These are phyloP conservation scores for Centropus bengalensis DNA, from an alignment of 2,113 vertebrate genomes.

Conservation along the genomic window DNA sequence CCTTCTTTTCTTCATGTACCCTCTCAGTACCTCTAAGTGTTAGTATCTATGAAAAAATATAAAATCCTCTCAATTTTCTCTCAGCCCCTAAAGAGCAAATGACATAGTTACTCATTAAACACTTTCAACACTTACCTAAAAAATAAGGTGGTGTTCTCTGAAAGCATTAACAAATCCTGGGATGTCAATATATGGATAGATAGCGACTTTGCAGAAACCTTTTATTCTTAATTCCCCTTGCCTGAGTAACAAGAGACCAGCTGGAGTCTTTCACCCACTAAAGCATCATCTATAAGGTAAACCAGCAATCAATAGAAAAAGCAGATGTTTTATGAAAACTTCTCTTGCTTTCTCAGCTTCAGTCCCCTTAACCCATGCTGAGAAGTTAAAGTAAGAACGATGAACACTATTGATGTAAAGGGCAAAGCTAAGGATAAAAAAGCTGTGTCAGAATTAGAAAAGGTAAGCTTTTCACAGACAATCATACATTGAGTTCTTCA, in stretches of 20 bases:
- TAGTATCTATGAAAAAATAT: background rate
- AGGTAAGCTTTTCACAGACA: background rate
- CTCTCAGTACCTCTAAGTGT: background rate
- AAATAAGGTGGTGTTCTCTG: background rate
- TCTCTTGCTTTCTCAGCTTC: conserved; percentile 45
- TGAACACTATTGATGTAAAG: conserved; percentile 13
- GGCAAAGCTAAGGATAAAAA: conserved; percentile 5
- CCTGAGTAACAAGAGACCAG: conserved; percentile 19
- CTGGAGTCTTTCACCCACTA: conserved; percentile 16
- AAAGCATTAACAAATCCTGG: conserved; percentile 9
- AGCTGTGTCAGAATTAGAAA: background rate
- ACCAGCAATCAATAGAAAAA: conserved; percentile 52
- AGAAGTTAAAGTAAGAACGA: conserved; percentile 18
- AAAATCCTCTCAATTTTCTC: background rate
- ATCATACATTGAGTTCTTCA: background rate
- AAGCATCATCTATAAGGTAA: conserved; percentile 20
- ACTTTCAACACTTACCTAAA: background rate
- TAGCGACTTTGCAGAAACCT: conserved; percentile 1
- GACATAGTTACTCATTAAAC: background rate
- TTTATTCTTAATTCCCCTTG: conserved; percentile 23
- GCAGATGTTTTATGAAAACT: conserved; percentile 57
- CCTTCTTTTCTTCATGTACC: background rate
- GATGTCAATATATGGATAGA: background rate
- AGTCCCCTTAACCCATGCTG: conserved; percentile 9
- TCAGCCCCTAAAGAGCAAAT: background rate